These are phyloP conservation scores for Diachrysia chrysitis DNA, from an alignment of 2,888 invertebrate species.

Conservation along the genomic window DNA sequence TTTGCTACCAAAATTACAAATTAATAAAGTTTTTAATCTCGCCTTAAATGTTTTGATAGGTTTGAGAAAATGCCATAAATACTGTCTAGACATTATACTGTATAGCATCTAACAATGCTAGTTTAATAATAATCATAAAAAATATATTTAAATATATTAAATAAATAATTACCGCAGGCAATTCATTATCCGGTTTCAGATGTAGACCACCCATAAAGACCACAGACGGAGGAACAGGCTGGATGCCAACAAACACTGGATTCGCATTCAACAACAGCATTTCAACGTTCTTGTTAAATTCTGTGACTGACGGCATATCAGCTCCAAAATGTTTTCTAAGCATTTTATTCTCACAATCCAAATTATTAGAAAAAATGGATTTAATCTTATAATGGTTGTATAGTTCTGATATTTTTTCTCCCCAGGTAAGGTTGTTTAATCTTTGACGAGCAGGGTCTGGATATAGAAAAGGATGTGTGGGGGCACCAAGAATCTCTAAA, in stretches of 20 bases:
- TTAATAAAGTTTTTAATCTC: no score
- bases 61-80: background rate
- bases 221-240: conserved; percentile 75
- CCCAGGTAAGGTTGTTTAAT: conserved; percentile 34
- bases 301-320: conserved; percentile 47
- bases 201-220: conserved; percentile 79
- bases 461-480: conserved; percentile 32
- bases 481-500: conserved; percentile 31
- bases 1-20: no score
- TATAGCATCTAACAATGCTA: background rate
- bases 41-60: no score
- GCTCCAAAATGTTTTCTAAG: conserved; percentile 33
- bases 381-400: conserved; percentile 20
- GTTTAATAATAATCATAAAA: background rate
- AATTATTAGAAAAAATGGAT: background rate
- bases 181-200: conserved; percentile 64
- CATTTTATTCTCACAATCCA: conserved; percentile 16
- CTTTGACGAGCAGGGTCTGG: conserved; percentile 10
- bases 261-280: conserved; percentile 78
- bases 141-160: background rate
- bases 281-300: conserved; percentile 64
- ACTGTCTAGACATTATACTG: no score
- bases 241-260: conserved; percentile 68
- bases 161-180: conserved; percentile 70
- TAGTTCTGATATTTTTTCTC: conserved; percentile 48